A percentile compares a stretch with the other conserved stretches of the same genome.
Evolutionary conservation across 2,888 invertebrate genomes (phyloP).

Genomic region (Zygothrica quintamaculata): DNA sequence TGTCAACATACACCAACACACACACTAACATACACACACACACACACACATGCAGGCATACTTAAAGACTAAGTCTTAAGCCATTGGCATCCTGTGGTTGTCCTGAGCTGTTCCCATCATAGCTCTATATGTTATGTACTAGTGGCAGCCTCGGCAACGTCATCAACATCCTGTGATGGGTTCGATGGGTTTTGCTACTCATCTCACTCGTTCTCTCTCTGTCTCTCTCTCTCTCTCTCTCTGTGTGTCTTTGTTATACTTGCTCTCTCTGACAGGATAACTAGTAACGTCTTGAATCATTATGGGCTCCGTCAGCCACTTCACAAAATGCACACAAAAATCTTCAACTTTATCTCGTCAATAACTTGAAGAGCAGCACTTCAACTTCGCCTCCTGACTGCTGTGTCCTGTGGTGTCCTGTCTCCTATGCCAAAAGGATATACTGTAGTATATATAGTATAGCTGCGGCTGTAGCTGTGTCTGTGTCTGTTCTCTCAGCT

Average conservation of each 20-base stretch:
- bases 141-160: constrained; percentile 32
- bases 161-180: not conserved
- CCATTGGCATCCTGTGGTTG: constrained; percentile 55
- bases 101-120: constrained; percentile 41
- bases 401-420: no score
- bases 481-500: constrained; percentile 1
- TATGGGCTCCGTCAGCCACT: constrained; percentile 72
- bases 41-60: constrained; percentile 25
- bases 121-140: constrained; percentile 39
- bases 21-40: constrained; percentile 10
- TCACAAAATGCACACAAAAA: constrained; percentile 79
- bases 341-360: constrained; percentile 80
- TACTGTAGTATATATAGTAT: not conserved
- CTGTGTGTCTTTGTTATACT: no score
- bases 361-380: constrained; percentile 70
- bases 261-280: no score
- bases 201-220: no score
- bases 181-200: constrained; percentile 8
- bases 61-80: constrained; percentile 42
- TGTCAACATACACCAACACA: constrained; percentile 38
- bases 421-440: not conserved
- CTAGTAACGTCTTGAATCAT: constrained; percentile 56
- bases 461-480: no score
- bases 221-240: no score
- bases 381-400: constrained; percentile 13